Conservation (phyloP, 2,797 vertebrate genomes). For the Poeciliopsis paucimaculata region DNA sequence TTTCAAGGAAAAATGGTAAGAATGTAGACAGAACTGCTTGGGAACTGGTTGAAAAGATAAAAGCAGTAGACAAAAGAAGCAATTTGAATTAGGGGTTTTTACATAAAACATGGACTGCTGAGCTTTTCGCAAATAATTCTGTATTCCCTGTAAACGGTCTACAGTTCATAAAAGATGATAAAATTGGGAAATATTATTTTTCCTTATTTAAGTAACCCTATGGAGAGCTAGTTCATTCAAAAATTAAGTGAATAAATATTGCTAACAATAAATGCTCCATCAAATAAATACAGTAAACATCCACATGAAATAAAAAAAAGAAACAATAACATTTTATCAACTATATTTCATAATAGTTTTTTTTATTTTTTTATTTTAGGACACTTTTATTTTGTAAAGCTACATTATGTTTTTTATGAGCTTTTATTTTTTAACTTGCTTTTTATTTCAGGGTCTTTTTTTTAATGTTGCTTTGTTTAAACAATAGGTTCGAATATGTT, state of each 20-base stretch:
- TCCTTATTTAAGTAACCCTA: neutral
- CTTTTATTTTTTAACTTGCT: too few species aligned
- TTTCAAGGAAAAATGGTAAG: conserved; percentile 57
- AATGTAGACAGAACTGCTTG: conserved; percentile 59
- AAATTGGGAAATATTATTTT: neutral
- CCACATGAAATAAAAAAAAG: too few species aligned
- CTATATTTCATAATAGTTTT: too few species aligned
- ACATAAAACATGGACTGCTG: conserved; percentile 36
- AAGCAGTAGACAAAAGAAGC: conserved; percentile 48
- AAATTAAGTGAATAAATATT: too few species aligned
- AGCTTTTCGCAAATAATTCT: conserved; percentile 17
- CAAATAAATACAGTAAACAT: too few species aligned
- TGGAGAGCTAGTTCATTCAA: neutral
- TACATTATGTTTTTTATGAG: too few species aligned
- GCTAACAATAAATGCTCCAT: too few species aligned
- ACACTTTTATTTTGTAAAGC: too few species aligned
- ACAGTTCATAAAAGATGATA: neutral
- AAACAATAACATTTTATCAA: too few species aligned
- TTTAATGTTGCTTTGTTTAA: too few species aligned
- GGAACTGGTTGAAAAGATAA: conserved; percentile 56
- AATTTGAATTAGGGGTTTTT: conserved; percentile 40
- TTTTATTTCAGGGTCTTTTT: too few species aligned
- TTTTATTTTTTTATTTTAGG: too few species aligned
- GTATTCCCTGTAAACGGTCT: neutral
- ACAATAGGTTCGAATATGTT: neutral